These are phyloP conservation scores for Mylabris sibirica DNA, from an alignment of 2,888 invertebrate species.

Conservation along the genomic window DNA sequence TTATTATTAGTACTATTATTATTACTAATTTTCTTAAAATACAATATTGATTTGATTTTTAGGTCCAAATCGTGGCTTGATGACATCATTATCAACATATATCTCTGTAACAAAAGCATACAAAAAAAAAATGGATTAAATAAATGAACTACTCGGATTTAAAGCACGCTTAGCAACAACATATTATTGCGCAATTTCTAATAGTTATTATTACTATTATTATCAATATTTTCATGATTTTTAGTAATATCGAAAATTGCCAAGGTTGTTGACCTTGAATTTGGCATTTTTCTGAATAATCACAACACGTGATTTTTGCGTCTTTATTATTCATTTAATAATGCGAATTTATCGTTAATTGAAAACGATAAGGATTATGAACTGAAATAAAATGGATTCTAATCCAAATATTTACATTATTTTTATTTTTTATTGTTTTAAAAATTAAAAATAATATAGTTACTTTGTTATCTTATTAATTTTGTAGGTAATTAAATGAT, in stretches of 20 bases:
- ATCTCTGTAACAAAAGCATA: background rate
- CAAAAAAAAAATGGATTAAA: background rate
- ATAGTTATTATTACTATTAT: background rate
- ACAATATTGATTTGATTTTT: conserved; percentile 56
- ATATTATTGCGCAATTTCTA: background rate
- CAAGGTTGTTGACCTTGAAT: background rate
- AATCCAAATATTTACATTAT: no score
- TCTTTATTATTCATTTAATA: no score
- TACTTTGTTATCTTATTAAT: background rate
- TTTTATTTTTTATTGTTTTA: no score
- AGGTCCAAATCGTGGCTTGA: background rate
- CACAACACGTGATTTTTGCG: background rate
- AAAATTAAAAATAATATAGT: background rate
- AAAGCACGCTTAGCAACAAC: background rate
- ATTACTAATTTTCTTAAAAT: conserved; percentile 35
- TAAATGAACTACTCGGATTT: background rate
- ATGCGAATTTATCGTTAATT: no score
- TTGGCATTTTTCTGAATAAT: background rate
- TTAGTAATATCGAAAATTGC: background rate
- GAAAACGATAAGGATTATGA: no score
- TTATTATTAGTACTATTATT: conserved; percentile 33
- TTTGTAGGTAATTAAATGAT: background rate
- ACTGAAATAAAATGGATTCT: no score
- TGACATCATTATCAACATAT: conserved; percentile 10
- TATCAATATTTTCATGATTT: no score